Conservation (phyloP, 2,113 vertebrate genomes). For the Beaufortia kweichowensis region DNA sequence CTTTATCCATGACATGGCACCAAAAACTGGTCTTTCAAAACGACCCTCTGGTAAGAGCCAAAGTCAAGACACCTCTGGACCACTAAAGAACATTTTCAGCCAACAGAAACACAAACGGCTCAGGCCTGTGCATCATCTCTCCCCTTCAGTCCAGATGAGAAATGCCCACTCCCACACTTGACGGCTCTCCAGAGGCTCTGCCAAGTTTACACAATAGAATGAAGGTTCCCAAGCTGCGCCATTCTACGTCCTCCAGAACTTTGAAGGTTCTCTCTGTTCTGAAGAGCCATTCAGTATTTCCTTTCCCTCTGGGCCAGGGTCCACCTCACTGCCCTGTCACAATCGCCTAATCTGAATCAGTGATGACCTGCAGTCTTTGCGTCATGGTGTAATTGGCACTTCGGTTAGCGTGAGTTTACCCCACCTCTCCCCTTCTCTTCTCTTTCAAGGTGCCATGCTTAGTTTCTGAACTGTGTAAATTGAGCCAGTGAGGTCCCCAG, state of each 20-base stretch:
- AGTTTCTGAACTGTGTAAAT: conserved; percentile 69
- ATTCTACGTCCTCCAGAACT: conserved; percentile 30
- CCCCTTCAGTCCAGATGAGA: conserved; percentile 7
- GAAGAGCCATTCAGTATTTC: conserved; percentile 54
- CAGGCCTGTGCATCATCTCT: background rate
- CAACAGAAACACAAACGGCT: conserved; percentile 22
- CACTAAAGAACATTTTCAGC: conserved; percentile 3
- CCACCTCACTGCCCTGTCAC: conserved; percentile 2
- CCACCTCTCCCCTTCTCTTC: conserved; percentile 32
- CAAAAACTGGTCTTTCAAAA: background rate
- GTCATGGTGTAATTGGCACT: conserved; percentile 67
- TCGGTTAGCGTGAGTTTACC: conserved; percentile 56
- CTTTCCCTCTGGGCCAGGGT: background rate
- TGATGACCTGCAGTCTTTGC: conserved; percentile 47
- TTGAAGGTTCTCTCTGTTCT: conserved; percentile 32
- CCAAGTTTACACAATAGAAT: conserved; percentile 56
- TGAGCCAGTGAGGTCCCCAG: conserved; percentile 66
- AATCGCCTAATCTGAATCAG: conserved; percentile 17
- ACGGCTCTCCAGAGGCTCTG: conserved; percentile 38
- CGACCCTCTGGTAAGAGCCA: conserved; percentile 36
- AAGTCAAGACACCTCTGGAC: conserved; percentile 20
- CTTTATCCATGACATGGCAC: too few relatives aligned
- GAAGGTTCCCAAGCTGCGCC: conserved; percentile 43
- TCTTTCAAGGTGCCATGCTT: conserved; percentile 56
- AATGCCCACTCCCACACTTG: conserved; percentile 11